Conservation (phyloP, 2,888 invertebrate species). For the Aphrophora alni region DNA sequence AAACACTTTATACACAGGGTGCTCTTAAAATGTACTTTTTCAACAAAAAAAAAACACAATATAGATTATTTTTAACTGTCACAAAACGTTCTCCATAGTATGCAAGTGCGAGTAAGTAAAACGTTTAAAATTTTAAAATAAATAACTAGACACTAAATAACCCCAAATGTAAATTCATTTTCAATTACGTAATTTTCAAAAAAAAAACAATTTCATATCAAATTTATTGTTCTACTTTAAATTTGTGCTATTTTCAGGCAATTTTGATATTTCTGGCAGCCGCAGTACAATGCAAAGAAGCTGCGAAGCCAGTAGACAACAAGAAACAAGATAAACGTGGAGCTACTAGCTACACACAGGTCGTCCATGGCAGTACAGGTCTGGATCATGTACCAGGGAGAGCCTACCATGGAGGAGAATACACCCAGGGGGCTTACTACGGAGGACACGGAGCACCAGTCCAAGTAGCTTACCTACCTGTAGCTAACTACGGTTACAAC, state of each 20-base stretch:
- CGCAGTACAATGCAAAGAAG: constrained; percentile 55
- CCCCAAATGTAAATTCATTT: too few species aligned
- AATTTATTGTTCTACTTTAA: too few species aligned
- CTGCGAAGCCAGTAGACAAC: constrained; percentile 47
- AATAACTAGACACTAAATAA: too few species aligned
- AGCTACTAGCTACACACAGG: constrained; percentile 54
- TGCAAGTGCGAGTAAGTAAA: too few species aligned
- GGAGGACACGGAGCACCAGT: constrained; percentile 31
- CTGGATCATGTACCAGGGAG: not conserved
- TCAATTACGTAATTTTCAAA: too few species aligned
- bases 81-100: too few species aligned
- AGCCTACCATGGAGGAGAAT: constrained; percentile 29
- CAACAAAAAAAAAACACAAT: too few species aligned
- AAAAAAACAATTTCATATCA: too few species aligned
- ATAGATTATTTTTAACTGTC: too few species aligned
- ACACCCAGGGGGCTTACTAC: not conserved
- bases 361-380: constrained; percentile 47
- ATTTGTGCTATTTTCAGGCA: not conserved
- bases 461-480: constrained; percentile 36
- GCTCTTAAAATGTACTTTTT: too few species aligned
- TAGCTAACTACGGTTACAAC: constrained; percentile 53
- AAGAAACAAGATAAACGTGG: constrained; percentile 59
- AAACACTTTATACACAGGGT: too few species aligned
- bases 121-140: too few species aligned
- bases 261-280: constrained; percentile 57